Evolutionary conservation across 2,888 invertebrate species (phyloP).

Genomic region (Baccha elongata): DNA sequence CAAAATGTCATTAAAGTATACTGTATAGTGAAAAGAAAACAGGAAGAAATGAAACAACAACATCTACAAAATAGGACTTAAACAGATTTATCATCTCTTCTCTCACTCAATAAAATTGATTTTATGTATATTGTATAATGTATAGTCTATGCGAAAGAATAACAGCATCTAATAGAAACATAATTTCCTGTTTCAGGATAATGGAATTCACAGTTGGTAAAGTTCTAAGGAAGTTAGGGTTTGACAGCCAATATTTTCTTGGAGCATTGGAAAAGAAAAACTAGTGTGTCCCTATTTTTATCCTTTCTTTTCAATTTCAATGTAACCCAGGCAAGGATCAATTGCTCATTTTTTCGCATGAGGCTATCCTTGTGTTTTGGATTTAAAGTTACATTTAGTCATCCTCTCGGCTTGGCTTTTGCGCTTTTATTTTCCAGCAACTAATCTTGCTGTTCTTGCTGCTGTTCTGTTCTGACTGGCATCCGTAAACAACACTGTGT

Average conservation of each 20-base stretch:
- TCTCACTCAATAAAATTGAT: too few species aligned
- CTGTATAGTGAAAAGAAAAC: too few species aligned
- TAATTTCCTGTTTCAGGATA: constrained; percentile 53
- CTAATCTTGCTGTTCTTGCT: too few species aligned
- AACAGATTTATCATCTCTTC: too few species aligned
- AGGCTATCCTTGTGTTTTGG: constrained; percentile 21
- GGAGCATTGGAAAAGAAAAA: background rate
- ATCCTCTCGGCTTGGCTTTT: constrained; percentile 36
- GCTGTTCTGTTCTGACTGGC: too few species aligned
- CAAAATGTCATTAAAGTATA: constrained; percentile 43
- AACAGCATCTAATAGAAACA: too few species aligned
- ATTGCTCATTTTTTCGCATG: constrained; percentile 55
- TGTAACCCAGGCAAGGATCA: constrained; percentile 43
- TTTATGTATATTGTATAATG: too few species aligned
- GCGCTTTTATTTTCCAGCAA: too few species aligned
- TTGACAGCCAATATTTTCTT: constrained; percentile 30
- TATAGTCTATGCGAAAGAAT: too few species aligned
- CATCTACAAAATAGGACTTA: too few species aligned
- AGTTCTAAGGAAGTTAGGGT: constrained; percentile 7
- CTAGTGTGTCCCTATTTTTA: constrained; percentile 18
- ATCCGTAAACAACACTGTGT: too few species aligned
- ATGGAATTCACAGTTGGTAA: constrained; percentile 27
- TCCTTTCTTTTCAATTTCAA: constrained; percentile 3
- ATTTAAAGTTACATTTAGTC: constrained; percentile 40
- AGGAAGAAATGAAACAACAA: too few species aligned